These are phyloP conservation scores for Rhinolophus sinicus DNA, from an alignment of 2,113 vertebrate genomes.

Conservation along the genomic window DNA sequence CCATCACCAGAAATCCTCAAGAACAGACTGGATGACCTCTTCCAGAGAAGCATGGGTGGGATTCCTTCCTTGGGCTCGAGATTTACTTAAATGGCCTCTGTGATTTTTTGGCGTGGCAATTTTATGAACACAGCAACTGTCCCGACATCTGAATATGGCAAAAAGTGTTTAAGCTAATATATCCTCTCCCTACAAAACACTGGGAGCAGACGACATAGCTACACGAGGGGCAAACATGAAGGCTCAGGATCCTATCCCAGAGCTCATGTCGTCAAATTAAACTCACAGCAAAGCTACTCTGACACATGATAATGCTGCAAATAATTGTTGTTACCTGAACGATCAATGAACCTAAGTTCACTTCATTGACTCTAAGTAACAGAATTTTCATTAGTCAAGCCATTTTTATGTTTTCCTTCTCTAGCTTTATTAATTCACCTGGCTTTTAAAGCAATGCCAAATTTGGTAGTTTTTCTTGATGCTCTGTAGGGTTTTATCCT, in stretches of 20 bases:
- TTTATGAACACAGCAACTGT: not conserved
- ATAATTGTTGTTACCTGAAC: constrained; percentile 48
- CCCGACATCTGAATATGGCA: not conserved
- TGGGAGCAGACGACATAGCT: not conserved
- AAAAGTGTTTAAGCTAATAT: not conserved
- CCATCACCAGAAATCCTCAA: not conserved
- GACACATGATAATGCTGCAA: constrained; percentile 37
- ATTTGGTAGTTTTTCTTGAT: not conserved
- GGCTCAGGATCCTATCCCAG: not conserved
- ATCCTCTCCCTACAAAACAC: not conserved
- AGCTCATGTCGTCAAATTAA: not conserved
- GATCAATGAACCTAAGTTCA: constrained; percentile 45
- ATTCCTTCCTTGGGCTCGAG: not conserved
- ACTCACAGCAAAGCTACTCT: not conserved
- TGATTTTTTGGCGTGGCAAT: not conserved
- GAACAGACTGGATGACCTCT: not conserved
- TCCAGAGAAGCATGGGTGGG: not conserved
- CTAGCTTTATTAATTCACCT: constrained; percentile 9
- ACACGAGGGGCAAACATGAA: not conserved
- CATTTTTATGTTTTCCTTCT: constrained; percentile 1
- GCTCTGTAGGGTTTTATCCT: not conserved
- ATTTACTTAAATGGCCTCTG: not conserved
- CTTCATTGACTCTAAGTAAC: not conserved
- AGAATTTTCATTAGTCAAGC: constrained; percentile 42
- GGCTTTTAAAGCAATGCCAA: not conserved